Conservation (phyloP, 2,888 invertebrate genomes). For the Petrophora chlorosata region DNA sequence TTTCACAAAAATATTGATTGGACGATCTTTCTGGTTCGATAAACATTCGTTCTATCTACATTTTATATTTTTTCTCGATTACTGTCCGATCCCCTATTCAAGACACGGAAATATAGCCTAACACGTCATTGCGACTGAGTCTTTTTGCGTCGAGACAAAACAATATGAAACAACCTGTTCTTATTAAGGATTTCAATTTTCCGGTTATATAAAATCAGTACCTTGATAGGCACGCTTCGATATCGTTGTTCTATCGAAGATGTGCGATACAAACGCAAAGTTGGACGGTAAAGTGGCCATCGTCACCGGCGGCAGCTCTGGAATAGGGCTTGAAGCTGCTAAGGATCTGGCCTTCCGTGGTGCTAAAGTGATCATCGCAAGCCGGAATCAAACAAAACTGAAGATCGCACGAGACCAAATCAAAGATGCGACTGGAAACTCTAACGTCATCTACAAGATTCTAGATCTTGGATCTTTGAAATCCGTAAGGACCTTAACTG, state of each 20-base stretch:
- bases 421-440: conserved; percentile 57
- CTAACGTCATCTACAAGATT: conserved; percentile 54
- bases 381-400: conserved; percentile 74
- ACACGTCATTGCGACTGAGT: conserved; percentile 15
- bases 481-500: conserved; percentile 82
- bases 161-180: conserved; percentile 32
- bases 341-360: conserved; percentile 73
- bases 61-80: too few relatives aligned
- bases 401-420: conserved; percentile 61
- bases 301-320: conserved; percentile 72
- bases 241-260: conserved; percentile 25
- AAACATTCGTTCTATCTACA: too few relatives aligned
- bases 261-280: conserved; percentile 54
- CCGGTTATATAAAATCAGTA: conserved; percentile 33
- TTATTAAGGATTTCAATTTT: conserved; percentile 35
- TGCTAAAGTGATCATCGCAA: conserved; percentile 79
- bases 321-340: conserved; percentile 72
- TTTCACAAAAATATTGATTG: too few relatives aligned
- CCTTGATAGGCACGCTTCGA: conserved; percentile 10
- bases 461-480: conserved; percentile 73
- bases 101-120: conserved; percentile 20
- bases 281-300: conserved; percentile 68
- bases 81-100: too few relatives aligned
- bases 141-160: conserved; percentile 42
- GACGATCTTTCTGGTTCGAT: too few relatives aligned